Percentiles rank a stretch among this genome's conserved stretches.
Conservation (phyloP, 2,888 invertebrate species). For the Ephialtes manifestator region DNA sequence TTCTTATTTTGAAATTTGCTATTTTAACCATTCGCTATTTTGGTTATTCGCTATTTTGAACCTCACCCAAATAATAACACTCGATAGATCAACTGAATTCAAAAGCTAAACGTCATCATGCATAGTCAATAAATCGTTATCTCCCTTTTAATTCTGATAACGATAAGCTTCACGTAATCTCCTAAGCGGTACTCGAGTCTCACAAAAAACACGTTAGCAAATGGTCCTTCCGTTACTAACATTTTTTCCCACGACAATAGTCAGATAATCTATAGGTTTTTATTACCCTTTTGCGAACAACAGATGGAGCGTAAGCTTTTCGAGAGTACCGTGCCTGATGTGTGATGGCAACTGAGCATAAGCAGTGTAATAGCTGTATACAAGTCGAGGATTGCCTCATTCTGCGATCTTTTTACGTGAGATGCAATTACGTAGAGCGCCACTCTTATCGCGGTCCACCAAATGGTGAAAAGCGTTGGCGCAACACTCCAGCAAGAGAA, state of each 20-base stretch:
- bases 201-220: background rate
- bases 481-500: background rate
- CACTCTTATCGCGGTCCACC: constrained; percentile 29
- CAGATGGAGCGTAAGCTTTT: constrained; percentile 27
- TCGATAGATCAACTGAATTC: background rate
- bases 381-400: background rate
- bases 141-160: background rate
- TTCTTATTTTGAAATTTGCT: no score
- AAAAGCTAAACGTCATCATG: background rate
- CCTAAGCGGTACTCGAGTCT: background rate
- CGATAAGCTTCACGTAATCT: background rate
- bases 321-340: background rate
- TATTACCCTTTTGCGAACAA: background rate
- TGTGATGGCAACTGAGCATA: background rate
- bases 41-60: no score
- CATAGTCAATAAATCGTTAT: background rate
- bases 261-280: background rate
- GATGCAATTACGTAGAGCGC: constrained; percentile 30
- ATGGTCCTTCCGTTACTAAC: background rate
- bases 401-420: constrained; percentile 4
- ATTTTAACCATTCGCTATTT: no score
- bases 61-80: no score
- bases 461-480: constrained; percentile 28
- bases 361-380: background rate
- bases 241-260: constrained; percentile 1